A percentile compares a stretch with the other conserved stretches of the same genome.
Evolutionary conservation across 2,113 vertebrate genomes (phyloP).

Genomic region (Glaucomys volans): DNA sequence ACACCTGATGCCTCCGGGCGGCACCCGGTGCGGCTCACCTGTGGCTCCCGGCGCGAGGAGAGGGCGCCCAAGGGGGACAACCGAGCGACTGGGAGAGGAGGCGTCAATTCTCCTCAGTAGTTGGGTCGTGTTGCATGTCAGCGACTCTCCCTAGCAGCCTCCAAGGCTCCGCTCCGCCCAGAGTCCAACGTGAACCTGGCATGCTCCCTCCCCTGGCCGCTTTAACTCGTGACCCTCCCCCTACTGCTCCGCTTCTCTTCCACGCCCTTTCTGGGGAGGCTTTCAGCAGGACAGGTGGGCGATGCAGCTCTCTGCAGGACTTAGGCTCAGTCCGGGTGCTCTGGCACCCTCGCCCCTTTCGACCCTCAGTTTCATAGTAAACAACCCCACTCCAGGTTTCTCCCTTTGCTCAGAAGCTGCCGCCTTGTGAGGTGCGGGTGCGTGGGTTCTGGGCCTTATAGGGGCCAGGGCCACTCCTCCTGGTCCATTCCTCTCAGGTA

Average conservation of each 20-base stretch:
- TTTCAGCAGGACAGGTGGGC: background rate
- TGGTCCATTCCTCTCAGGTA: accelerated
- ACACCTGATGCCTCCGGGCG: constrained; percentile 54
- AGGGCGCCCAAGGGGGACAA: background rate
- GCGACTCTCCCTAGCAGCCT: background rate
- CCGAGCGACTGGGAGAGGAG: too few species aligned
- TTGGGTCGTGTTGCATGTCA: accelerated
- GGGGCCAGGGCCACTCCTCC: background rate
- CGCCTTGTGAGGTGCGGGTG: accelerated
- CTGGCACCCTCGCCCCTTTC: background rate
- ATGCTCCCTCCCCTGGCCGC: background rate
- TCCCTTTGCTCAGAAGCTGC: background rate
- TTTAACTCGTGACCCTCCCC: background rate
- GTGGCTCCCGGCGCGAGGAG: background rate
- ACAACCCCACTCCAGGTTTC: background rate
- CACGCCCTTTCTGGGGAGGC: constrained; percentile 33
- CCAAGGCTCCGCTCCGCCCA: background rate
- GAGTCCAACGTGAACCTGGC: background rate
- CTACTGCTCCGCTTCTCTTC: background rate
- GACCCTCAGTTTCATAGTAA: accelerated
- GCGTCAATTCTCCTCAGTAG: background rate
- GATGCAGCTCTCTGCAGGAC: background rate
- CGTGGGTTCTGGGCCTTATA: background rate
- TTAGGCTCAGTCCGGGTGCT: accelerated
- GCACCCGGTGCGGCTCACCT: constrained; percentile 41